Base-by-base conservation (phyloP, 2,113 vertebrate genomes). In the Hipposideros armiger region DNA sequence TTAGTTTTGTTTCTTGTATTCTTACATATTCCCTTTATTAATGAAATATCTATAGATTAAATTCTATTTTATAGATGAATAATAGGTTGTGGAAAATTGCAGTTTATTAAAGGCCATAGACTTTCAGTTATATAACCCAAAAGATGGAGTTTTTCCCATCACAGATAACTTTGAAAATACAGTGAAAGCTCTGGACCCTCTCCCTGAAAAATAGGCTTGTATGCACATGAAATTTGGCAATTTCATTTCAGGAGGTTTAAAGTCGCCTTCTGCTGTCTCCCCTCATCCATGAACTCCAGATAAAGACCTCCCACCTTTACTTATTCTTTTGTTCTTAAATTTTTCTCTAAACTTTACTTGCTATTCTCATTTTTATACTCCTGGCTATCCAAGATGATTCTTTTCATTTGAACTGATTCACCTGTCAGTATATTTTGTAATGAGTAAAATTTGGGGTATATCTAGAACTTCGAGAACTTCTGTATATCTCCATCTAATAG, bases 31-130 rank as follows among this genome's bases (percentile, higher is more conserved):
- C 28, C 56, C 52, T 85, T 85, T 45, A 64, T 64, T 91, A 89
- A 70, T 94, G 76, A 95, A 96, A 88, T 36, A n/a, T 47, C 72
- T 81, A 76, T 80, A 52, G 52, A 36, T 84, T 87, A 87, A 88
- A 50, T 72, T 85, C 14, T 32, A 54, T 74, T 84, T 84, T 84
- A 56, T 72, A 56, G 50, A 52, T 73, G 4, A 83, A 56, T 2
- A 87, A 9, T 36, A 69, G 28, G 58, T 28, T 69, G 15, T 85
- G 47, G 64, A 70, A 96, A 86, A n/a, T 73, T 62, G 32, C 40
- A n/a, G 0, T 93, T 70, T 87, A 45, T 32, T 36, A 80, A 82
- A 87, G 30, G 17, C 56, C 42, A 70, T 64, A 87, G 32, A 56
- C 7, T 92, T 95, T 62, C 77, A 74, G 9, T 93, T 90, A 14